These are phyloP conservation scores for Panopea generosa DNA, from an alignment of 2,888 invertebrate species.

Conservation along the genomic window DNA sequence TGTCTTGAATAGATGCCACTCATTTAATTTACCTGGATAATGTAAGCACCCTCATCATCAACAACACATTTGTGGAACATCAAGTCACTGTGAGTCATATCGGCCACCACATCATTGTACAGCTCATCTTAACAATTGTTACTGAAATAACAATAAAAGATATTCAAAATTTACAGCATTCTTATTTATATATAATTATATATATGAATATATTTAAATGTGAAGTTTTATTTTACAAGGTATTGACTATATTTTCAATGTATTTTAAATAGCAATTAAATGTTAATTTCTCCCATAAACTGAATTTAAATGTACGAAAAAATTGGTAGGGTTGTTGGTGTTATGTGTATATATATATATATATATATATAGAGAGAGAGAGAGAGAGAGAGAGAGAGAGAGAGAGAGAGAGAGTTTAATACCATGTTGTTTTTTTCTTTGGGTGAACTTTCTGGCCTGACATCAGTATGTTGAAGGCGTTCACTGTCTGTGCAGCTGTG, in stretches of 20 bases:
- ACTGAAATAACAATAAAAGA: background rate
- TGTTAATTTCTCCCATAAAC: no score
- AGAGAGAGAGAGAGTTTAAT: no score
- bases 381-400: no score
- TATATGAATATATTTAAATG: background rate
- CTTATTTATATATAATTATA: background rate
- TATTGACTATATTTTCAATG: no score
- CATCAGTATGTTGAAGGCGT: background rate
- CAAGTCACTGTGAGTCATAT: conserved; percentile 9
- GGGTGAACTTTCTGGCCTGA: conserved; percentile 9
- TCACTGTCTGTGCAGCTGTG: background rate
- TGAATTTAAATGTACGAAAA: no score
- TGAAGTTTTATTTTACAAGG: no score
- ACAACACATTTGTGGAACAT: conserved; percentile 9
- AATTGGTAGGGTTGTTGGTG: no score
- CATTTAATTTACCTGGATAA: conserved; percentile 19
- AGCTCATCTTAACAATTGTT: conserved; percentile 24
- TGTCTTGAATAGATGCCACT: background rate
- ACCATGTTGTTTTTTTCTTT: conserved; percentile 7
- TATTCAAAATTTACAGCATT: background rate
- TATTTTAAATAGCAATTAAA: no score
- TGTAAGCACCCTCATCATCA: conserved; percentile 19
- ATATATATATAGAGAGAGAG: no score
- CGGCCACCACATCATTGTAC: conserved; percentile 26
- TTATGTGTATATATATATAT: no score